phyloP scores from a whole-genome alignment of 2,113 vertebrate species.

The Aphelocoma coerulescens region DNA sequence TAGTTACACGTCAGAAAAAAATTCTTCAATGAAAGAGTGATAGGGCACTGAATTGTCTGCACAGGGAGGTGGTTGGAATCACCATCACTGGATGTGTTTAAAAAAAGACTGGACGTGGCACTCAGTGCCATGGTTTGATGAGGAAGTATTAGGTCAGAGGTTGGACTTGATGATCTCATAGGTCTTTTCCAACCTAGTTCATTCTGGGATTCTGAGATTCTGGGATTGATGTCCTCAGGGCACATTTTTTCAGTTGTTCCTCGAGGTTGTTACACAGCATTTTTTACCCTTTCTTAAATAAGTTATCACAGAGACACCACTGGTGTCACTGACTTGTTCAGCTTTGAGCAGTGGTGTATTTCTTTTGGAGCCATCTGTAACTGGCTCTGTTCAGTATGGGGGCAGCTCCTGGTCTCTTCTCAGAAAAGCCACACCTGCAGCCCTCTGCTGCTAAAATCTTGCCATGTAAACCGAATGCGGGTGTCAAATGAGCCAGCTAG shows the following conservation, averaged over 20 bases:
- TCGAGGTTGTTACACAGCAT: not conserved
- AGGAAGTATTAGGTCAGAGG: not conserved
- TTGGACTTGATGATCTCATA: not conserved
- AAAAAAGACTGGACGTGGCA: not conserved
- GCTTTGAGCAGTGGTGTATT: not conserved
- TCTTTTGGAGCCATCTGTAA: not conserved
- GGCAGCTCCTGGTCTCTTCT: not conserved
- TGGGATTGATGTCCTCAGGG: no score
- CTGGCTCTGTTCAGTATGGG: not conserved
- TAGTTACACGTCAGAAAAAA: not conserved
- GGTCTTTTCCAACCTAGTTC: not conserved
- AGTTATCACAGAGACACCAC: not conserved
- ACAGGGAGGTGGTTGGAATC: not conserved
- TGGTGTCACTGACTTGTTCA: accelerated
- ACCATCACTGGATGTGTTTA: not conserved
- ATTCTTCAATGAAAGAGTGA: not conserved
- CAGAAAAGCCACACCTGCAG: not conserved
- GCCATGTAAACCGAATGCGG: not conserved
- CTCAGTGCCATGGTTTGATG: not conserved
- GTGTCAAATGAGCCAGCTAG: not conserved
- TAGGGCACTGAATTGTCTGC: not conserved
- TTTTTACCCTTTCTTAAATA: not conserved
- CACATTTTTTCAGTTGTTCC: accelerated
- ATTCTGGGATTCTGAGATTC: not conserved
- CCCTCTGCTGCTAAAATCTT: not conserved